A percentile compares a stretch with the other conserved stretches of the same genome.
phyloP scores from a whole-genome alignment of 23 tunicate species.

The Trididemnum miniatum region DNA sequence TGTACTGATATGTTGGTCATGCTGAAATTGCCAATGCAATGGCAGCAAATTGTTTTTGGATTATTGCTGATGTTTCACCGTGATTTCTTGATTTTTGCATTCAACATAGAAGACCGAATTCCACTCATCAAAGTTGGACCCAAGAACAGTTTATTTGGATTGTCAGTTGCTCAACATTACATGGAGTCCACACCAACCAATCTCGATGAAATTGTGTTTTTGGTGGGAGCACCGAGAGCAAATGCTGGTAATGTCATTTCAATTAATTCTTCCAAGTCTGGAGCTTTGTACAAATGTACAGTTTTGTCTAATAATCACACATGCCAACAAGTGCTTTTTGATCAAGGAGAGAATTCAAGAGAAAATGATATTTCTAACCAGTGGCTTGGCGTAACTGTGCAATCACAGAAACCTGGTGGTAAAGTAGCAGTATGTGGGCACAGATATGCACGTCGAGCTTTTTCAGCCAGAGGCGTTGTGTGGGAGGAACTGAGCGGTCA shows the following conservation, averaged over 20 bases:
- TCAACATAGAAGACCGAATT: slow-evolving; percentile 18
- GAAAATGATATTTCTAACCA: slow-evolving; percentile 55
- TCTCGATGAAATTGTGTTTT: slow-evolving; percentile 51
- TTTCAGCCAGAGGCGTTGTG: slow-evolving; percentile 21
- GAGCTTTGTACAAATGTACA: slow-evolving; percentile 64
- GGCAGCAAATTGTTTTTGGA: too few species aligned
- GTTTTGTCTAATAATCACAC: slow-evolving; percentile 19
- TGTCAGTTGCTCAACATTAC: slow-evolving; percentile 81
- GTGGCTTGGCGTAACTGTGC: slow-evolving; percentile 85
- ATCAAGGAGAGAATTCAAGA: background rate
- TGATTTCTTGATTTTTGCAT: too few species aligned
- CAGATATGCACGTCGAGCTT: slow-evolving; percentile 61
- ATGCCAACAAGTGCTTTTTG: slow-evolving; percentile 42
- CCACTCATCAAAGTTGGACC: slow-evolving; percentile 77
- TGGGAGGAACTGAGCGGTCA: slow-evolving; percentile 66
- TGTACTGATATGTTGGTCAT: too few species aligned
- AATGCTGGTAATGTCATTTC: slow-evolving; percentile 11
- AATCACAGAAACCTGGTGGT: slow-evolving; percentile 77
- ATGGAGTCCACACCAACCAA: slow-evolving; percentile 19
- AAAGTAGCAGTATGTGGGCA: slow-evolving; percentile 86
- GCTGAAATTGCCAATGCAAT: too few species aligned
- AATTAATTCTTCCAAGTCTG: slow-evolving; percentile 31
- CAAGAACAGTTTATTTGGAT: slow-evolving; percentile 77
- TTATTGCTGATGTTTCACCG: too few species aligned
- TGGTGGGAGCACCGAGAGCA: slow-evolving; percentile 77